A percentile compares a stretch with the other conserved stretches of the same genome.
phyloP scores from a whole-genome alignment of 2,113 vertebrate species.

The Hystrix cristata region DNA sequence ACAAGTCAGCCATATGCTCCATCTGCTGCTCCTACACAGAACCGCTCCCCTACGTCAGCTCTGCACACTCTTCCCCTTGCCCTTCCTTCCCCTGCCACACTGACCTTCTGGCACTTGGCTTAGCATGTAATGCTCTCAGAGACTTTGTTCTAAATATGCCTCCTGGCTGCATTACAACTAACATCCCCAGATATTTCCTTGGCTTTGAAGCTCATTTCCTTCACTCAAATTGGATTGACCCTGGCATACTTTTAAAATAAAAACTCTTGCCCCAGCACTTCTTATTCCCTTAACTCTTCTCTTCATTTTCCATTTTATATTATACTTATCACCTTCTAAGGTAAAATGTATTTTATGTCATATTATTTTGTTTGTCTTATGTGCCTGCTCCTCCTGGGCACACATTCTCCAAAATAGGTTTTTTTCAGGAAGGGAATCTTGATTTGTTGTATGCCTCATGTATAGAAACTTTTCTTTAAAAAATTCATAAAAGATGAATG shows the following conservation, averaged over 20 bases:
- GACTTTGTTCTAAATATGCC: not conserved
- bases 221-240: not conserved
- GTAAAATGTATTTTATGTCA: not conserved
- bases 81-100: not conserved
- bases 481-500: not conserved
- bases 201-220: not conserved
- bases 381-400: not conserved
- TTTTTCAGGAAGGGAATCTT: not conserved
- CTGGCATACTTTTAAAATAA: not conserved
- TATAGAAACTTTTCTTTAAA: not conserved
- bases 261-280: not conserved
- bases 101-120: not conserved
- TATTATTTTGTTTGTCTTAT: not conserved
- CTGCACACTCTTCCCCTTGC: not conserved
- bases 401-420: not conserved
- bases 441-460: not conserved
- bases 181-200: not conserved
- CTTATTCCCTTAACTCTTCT: not conserved
- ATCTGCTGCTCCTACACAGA: not conserved
- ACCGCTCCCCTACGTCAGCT: not conserved
- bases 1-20: not conserved
- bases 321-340: not conserved
- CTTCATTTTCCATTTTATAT: not conserved
- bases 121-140: not conserved
- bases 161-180: not conserved